Evolutionary conservation across 2,797 vertebrate species (phyloP), one percentile per base, ranked within the genome.

Genomic region (Phyllotis vaccarum): DNA sequence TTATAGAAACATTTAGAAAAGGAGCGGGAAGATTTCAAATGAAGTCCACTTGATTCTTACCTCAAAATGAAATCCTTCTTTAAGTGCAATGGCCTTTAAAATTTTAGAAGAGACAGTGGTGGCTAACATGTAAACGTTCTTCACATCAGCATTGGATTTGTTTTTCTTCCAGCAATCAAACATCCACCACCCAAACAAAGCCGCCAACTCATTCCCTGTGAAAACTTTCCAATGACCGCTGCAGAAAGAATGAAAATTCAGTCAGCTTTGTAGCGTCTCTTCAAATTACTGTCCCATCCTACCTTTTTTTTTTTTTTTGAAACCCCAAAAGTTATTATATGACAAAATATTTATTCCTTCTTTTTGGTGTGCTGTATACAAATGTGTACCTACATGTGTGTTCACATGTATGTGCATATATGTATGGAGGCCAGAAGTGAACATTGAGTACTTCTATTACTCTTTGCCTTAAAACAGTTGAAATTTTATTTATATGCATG

Each of bases 121-220:
- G 12, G 99, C 99, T 96, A 99, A 86, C 99, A 99, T 99, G 98
- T 99, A 99, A 52, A 99, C 95, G 0, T 97, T 98, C 92, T 98
- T 97, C 31, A 98, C 97, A 4, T 99, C 98, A 0, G 98, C 98
- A 6, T 98, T 98, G 0, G 98, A 86, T 78, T 98, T 98, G 24
- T 91, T 98, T 95, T 99, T 98, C 96, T 99, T 99, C 99, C 99
- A 99, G 95, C 99, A 98, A 19, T 98, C 99, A 95, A 99, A 99
- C 99, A 99, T 99, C 99, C 99, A 99, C 99, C 99, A 99, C 0
- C 99, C 99, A 66, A 99, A 98, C 97, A 99, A 96, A 24, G 99
- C 99, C 0, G 99, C 99, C 74, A 99, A 92, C 97, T 99, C 99
- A 0, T 99, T 99, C 2, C 99, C 99, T 0, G 99, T 99, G 98